These are phyloP conservation scores for Trachymyrmex septentrionalis DNA, from an alignment of 1,140 invertebrate species.

Conservation along the genomic window DNA sequence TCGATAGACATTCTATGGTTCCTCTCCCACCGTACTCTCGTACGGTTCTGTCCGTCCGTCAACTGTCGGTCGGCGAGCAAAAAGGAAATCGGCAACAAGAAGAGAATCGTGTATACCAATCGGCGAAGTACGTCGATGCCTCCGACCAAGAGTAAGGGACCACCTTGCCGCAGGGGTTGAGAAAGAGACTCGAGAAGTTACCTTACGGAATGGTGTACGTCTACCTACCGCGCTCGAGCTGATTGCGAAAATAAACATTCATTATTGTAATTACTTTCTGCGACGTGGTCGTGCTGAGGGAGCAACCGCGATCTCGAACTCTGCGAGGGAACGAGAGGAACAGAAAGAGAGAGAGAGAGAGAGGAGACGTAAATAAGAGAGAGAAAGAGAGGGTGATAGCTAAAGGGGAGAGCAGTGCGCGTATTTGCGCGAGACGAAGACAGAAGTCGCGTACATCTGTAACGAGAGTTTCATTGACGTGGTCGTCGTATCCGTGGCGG, in stretches of 20 bases:
- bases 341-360: background rate
- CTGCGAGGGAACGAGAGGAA: constrained; percentile 2
- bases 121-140: constrained; percentile 68
- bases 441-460: constrained; percentile 65
- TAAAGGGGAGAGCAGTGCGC: background rate
- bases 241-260: constrained; percentile 84
- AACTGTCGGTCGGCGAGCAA: constrained; percentile 42
- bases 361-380: background rate
- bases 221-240: constrained; percentile 81
- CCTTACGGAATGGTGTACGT: constrained; percentile 75
- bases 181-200: constrained; percentile 72
- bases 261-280: constrained; percentile 83
- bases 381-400: constrained; percentile 5
- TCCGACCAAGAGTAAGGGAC: constrained; percentile 70
- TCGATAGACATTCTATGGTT: constrained; percentile 5
- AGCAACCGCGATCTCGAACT: constrained; percentile 36
- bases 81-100: constrained; percentile 51
- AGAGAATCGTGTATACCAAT: constrained; percentile 57
- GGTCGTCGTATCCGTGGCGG: constrained; percentile 57
- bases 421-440: background rate
- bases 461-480: constrained; percentile 79
- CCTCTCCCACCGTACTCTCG: background rate
- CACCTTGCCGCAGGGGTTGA: constrained; percentile 80
- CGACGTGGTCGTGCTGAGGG: constrained; percentile 76
- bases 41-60: constrained; percentile 34